Percentiles rank a stretch among this genome's conserved stretches.
Evolutionary conservation across 53 echinoderm and acorn worm genomes (phyloP).

Genomic region (Mesocentrotus franciscanus): DNA sequence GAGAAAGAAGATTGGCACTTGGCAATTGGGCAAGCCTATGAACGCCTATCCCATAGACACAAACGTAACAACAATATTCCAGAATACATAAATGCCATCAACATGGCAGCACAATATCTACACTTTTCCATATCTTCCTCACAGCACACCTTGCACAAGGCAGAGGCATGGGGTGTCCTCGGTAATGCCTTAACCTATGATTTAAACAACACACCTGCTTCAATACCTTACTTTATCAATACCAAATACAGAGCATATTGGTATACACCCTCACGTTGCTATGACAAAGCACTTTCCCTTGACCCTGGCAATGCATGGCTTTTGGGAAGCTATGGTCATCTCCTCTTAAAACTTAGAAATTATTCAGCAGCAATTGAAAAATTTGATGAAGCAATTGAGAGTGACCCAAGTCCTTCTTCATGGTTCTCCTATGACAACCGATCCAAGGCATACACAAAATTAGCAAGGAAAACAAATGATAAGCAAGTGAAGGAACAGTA

Average conservation of each 20-base stretch:
- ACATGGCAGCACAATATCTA: constrained; percentile 18
- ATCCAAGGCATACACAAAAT: not conserved
- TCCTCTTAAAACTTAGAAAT: not conserved
- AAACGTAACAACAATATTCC: not conserved
- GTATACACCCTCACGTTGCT: constrained; percentile 6
- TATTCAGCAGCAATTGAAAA: constrained; percentile 12
- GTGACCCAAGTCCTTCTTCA: constrained; percentile 22
- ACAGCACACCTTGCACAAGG: constrained; percentile 23
- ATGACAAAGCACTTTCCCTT: constrained; percentile 48
- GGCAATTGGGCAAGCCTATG: constrained; percentile 54
- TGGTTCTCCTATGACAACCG: constrained; percentile 34
- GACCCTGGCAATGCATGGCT: constrained; percentile 55
- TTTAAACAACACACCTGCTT: not conserved
- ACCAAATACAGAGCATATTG: not conserved
- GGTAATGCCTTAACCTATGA: constrained; percentile 32
- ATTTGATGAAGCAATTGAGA: constrained; percentile 19
- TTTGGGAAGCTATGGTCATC: constrained; percentile 30
- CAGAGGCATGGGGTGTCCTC: constrained; percentile 55
- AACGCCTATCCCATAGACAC: constrained; percentile 47
- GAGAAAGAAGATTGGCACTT: constrained; percentile 59
- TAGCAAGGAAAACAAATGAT: not conserved
- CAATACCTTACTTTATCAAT: not conserved
- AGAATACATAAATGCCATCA: not conserved
- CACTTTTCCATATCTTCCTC: constrained; percentile 22
- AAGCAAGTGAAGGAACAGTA: not conserved